Evolutionary conservation across 2,797 vertebrate genomes (phyloP).

Genomic region (Hypotaenidia philippensis): DNA sequence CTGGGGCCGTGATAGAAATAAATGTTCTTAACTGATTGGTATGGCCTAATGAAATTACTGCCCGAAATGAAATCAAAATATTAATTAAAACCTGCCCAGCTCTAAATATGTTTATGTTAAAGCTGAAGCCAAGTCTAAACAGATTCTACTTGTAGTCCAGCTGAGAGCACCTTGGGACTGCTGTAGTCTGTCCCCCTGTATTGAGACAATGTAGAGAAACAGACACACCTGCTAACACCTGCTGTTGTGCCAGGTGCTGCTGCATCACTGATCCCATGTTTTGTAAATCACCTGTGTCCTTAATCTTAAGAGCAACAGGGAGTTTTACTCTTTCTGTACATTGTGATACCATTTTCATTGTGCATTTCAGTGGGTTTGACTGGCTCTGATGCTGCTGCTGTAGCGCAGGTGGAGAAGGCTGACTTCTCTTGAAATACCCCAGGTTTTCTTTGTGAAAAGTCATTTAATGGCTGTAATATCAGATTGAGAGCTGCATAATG

Average conservation of each 20-base stretch:
- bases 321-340: neutral
- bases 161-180: neutral
- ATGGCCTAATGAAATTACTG: neutral
- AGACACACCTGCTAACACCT: neutral
- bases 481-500: neutral
- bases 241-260: neutral
- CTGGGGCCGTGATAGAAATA: neutral
- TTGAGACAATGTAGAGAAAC: neutral
- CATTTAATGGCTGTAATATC: neutral
- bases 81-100: neutral
- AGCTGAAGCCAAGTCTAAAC: neutral
- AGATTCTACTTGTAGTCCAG: neutral
- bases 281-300: neutral
- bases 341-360: neutral
- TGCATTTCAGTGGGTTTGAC: neutral
- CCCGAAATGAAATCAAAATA: neutral
- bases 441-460: neutral
- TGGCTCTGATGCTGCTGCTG: neutral
- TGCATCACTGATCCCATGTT: neutral
- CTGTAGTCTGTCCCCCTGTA: neutral
- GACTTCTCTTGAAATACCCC: neutral
- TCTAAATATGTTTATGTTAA: neutral
- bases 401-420: neutral
- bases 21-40: neutral
- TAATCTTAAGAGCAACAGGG: neutral